These are phyloP conservation scores for Setophaga kirtlandii DNA, from an alignment of 2,113 vertebrate genomes.

Conservation along the genomic window DNA sequence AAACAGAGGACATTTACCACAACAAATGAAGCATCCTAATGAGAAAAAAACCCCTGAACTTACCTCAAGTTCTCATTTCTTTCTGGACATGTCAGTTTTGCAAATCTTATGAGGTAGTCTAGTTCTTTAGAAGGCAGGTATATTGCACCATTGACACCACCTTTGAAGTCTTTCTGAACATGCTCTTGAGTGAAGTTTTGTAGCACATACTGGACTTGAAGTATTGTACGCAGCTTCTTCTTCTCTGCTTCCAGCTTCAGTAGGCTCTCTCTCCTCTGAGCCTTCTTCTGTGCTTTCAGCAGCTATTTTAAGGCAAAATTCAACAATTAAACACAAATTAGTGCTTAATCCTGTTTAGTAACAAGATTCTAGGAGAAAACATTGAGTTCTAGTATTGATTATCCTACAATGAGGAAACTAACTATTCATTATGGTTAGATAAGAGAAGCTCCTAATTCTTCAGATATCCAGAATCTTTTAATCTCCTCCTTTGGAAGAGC, in stretches of 20 bases:
- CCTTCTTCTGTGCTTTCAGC: slow-evolving; percentile 89
- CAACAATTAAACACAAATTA: background rate
- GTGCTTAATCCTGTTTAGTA: background rate
- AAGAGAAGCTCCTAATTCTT: background rate
- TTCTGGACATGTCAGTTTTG: slow-evolving; percentile 81
- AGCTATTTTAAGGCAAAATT: slow-evolving; percentile 75
- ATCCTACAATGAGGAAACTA: background rate
- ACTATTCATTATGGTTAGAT: background rate
- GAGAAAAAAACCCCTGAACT: background rate
- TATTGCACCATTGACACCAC: slow-evolving; percentile 81
- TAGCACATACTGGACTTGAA: slow-evolving; percentile 90
- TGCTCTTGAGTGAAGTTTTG: slow-evolving; percentile 85
- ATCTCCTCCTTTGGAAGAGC: background rate
- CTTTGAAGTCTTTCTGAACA: slow-evolving; percentile 83
- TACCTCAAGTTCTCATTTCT: slow-evolving; percentile 84
- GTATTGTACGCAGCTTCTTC: slow-evolving; percentile 82
- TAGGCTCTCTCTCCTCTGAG: slow-evolving; percentile 80
- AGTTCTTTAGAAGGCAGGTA: slow-evolving; percentile 82
- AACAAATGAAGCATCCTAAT: background rate
- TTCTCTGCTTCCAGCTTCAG: slow-evolving; percentile 82
- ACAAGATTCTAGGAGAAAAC: background rate
- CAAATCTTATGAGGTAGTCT: slow-evolving; percentile 85
- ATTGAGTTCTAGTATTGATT: background rate
- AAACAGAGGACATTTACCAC: background rate
- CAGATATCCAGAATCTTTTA: background rate